Percentiles rank a stretch among this genome's conserved stretches.
phyloP scores from a whole-genome alignment of 2,797 vertebrate genomes.

The Spatula versicolor region DNA sequence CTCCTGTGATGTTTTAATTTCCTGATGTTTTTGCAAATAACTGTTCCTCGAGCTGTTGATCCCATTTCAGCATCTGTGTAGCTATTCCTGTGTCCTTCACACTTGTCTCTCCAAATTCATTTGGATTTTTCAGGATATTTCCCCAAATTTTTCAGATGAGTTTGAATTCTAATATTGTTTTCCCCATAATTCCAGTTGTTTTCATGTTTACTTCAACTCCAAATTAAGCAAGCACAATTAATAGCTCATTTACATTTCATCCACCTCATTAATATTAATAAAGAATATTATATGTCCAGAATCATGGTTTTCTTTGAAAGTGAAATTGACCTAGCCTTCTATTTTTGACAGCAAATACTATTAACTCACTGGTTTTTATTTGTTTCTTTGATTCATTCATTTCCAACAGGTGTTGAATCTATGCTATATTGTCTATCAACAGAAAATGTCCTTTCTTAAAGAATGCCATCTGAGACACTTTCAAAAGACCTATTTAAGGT shows the following conservation, averaged over 20 bases:
- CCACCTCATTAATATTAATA: not conserved
- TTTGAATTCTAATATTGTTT: not conserved
- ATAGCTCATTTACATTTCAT: not conserved
- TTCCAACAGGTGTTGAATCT: not conserved
- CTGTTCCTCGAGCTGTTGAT: not conserved
- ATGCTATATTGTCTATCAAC: not conserved
- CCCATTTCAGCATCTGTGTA: fast-evolving
- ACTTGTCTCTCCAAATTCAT: not conserved
- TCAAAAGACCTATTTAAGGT: not conserved
- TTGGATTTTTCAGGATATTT: not conserved
- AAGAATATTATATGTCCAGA: not conserved
- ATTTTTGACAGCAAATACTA: not conserved
- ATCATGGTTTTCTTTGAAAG: not conserved
- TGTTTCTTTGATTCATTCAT: not conserved
- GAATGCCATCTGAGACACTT: not conserved
- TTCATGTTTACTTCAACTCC: not conserved
- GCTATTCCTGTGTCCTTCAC: not conserved
- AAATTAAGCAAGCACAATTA: not conserved
- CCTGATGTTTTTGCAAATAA: not conserved
- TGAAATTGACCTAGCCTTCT: not conserved
- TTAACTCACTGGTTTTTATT: not conserved
- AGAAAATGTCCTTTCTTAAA: not conserved
- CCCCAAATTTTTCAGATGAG: not conserved
- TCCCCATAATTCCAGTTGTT: not conserved
- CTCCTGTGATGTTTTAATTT: not conserved